phyloP scores from a whole-genome alignment of 2,888 invertebrate species.

The Noctua fimbriata region DNA sequence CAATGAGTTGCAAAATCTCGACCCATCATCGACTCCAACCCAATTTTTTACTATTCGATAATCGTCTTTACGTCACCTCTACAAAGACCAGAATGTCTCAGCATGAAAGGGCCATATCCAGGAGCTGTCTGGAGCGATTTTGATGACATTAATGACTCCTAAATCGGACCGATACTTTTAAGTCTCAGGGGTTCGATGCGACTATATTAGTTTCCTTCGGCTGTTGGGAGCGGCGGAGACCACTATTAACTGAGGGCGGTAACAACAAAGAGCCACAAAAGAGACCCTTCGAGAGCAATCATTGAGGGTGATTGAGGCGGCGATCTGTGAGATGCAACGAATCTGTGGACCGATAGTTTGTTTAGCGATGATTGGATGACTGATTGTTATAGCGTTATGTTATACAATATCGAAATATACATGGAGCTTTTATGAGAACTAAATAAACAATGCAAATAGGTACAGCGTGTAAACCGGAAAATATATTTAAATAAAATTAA shows the following conservation, averaged over 20 bases:
- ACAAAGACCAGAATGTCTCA: constrained; percentile 70
- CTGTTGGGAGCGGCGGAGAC: constrained; percentile 69
- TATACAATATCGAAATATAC: constrained; percentile 18
- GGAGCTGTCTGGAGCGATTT: constrained; percentile 84
- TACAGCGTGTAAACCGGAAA: constrained; percentile 20
- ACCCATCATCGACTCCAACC: constrained; percentile 66
- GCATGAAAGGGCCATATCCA: constrained; percentile 72
- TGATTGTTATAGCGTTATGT: constrained; percentile 57
- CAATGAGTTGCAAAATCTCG: constrained; percentile 89
- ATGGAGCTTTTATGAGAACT: constrained; percentile 26
- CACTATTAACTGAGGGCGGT: constrained; percentile 82
- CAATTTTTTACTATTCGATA: constrained; percentile 67
- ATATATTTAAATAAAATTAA: neutral
- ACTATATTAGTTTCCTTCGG: constrained; percentile 81
- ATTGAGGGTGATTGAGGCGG: constrained; percentile 81
- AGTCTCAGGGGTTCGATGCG: constrained; percentile 76
- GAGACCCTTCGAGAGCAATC: constrained; percentile 79
- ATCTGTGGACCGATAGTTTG: constrained; percentile 72
- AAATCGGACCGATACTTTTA: constrained; percentile 81
- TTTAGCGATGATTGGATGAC: constrained; percentile 69
- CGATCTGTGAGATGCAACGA: constrained; percentile 73
- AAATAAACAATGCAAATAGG: constrained; percentile 39
- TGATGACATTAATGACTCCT: constrained; percentile 88
- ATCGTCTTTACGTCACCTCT: constrained; percentile 67
- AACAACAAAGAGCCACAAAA: constrained; percentile 81